Base-by-base conservation (phyloP, 2,797 vertebrate species). In the Sardinella longiceps region DNA sequence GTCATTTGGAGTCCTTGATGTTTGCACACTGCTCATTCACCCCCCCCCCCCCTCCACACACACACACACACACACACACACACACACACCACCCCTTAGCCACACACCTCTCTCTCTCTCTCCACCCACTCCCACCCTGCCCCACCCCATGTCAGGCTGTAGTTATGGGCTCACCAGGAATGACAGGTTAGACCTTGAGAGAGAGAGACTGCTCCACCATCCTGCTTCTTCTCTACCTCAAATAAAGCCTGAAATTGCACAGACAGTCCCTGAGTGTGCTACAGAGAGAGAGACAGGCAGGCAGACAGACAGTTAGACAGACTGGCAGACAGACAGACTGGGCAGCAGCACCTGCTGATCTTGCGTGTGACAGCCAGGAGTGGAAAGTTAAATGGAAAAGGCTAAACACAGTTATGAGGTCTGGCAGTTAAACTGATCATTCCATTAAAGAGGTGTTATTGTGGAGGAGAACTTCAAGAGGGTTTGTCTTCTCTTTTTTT, bases 91-190 rank as follows among this genome's bases (percentile, higher is more conserved):
- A n/a, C n/a, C 37, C 51, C 81, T 66, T 70, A 2, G 39, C 3
- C 6, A 5, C 9, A 50, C 45, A 18, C 37, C 28, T 45, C 81
- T 39, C 82, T n/a, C 82, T n/a, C 53, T 5, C 25, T 53, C 2
- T 50, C 3, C 11, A 15, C 18, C 23, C 4, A 15, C 23, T 23
- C 51, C 30, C 81, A 20, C 25, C 23, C 46, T 14, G 77, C 84
- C 84, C 87, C 50, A 50, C 45, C 63, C 20, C 37, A 51, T 90
- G 88, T 90, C 88, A 95, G 87, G 88, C 89, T 51, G 90, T 94
- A 92, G 95, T 96, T 96, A 94, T 94, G 87, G 33, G 92, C 93
- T 96, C 91, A 94, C 88, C 88, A 90, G 91, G 92, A 95, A 96
- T 95, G 89, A 95, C 93, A 92, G 93, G 92, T 93, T 95, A 90